These are phyloP conservation scores for Pholis gunnellus DNA, from an alignment of 2,113 vertebrate genomes.

Conservation along the genomic window DNA sequence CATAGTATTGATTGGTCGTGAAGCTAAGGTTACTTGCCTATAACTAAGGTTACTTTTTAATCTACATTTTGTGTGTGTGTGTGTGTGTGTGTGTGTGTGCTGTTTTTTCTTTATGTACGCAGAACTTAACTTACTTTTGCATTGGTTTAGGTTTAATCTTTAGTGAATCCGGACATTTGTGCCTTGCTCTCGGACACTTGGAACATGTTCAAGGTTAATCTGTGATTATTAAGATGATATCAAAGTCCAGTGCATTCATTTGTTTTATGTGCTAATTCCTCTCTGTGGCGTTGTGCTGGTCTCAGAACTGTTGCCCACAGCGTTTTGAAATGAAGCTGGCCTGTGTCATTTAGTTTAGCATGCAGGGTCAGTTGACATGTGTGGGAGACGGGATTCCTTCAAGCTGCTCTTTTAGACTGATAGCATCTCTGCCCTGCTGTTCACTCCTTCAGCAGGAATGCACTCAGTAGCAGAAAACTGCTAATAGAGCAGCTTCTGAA, in stretches of 20 bases:
- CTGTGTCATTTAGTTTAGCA: constrained; percentile 2
- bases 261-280: constrained; percentile 4
- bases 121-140: not conserved
- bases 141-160: not conserved
- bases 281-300: not conserved
- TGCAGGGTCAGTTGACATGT: constrained; percentile 29
- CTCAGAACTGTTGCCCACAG: not conserved
- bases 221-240: constrained; percentile 8
- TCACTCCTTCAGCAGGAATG: constrained; percentile 25
- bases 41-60: constrained; percentile 6
- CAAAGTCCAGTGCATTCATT: constrained; percentile 2
- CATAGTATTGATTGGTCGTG: constrained; percentile 12
- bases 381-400: constrained; percentile 30
- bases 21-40: not conserved
- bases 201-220: not conserved
- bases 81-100: not conserved
- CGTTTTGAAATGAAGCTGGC: constrained; percentile 1
- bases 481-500: constrained; percentile 61
- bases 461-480: constrained; percentile 30
- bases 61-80: not conserved
- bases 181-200: not conserved
- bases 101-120: not conserved
- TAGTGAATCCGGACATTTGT: not conserved
- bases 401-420: constrained; percentile 18
- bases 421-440: constrained; percentile 21